These are phyloP conservation scores for Notocelia uddmanniana DNA, from an alignment of 2,888 invertebrate species.

Conservation along the genomic window DNA sequence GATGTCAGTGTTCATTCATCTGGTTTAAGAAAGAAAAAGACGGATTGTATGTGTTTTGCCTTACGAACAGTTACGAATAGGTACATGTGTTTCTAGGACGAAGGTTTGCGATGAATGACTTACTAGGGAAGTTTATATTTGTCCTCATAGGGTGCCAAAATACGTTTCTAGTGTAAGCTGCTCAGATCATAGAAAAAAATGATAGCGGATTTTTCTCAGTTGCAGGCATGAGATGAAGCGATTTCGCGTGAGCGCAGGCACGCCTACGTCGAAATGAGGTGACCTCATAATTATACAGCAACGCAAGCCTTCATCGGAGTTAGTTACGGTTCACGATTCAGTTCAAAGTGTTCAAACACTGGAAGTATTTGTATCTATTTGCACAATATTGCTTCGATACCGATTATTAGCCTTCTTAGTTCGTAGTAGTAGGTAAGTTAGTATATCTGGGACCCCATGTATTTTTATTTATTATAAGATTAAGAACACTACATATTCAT, in stretches of 20 bases:
- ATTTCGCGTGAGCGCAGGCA: slow-evolving; percentile 37
- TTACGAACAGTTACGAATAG: slow-evolving; percentile 14
- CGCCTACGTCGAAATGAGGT: slow-evolving; percentile 44
- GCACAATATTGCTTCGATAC: slow-evolving; percentile 11
- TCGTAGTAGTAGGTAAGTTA: not conserved
- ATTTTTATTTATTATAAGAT: too few relatives aligned
- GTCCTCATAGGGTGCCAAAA: not conserved
- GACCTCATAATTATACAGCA: slow-evolving; percentile 44
- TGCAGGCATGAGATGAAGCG: slow-evolving; percentile 34
- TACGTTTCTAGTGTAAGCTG: not conserved
- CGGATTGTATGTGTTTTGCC: slow-evolving; percentile 17
- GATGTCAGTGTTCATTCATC: slow-evolving; percentile 54
- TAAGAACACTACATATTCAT: not conserved
- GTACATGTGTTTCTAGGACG: slow-evolving; percentile 24
- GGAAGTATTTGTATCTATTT: slow-evolving; percentile 16
- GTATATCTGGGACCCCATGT: not conserved
- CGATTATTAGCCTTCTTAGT: slow-evolving; percentile 4
- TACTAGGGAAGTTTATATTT: not conserved
- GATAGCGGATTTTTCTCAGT: slow-evolving; percentile 18
- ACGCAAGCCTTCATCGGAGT: slow-evolving; percentile 41
- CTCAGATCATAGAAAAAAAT: too few relatives aligned
- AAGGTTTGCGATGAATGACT: slow-evolving; percentile 7
- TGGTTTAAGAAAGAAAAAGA: slow-evolving; percentile 50
- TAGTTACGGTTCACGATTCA: slow-evolving; percentile 40
- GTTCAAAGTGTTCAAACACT: slow-evolving; percentile 33